These are phyloP conservation scores for Caenorhabditis japonica DNA, from an alignment of 2,888 invertebrate species.

Conservation along the genomic window DNA sequence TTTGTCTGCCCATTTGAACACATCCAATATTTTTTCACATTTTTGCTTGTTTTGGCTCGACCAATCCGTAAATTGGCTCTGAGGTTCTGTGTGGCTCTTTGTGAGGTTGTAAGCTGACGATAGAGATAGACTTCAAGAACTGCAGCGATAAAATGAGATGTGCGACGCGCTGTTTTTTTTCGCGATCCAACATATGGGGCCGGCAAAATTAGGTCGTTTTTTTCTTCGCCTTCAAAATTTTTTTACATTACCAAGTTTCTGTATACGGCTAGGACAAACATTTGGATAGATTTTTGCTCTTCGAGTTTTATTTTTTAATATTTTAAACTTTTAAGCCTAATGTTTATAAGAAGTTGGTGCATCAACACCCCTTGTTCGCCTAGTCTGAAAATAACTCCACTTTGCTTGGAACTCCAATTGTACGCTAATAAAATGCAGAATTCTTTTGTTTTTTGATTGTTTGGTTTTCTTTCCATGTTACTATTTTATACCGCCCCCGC, in stretches of 20 bases:
- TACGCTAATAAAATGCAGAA: neutral
- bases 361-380: neutral
- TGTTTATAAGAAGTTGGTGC: slow-evolving; percentile 33
- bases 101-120: slow-evolving; percentile 26
- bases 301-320: neutral
- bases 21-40: slow-evolving; percentile 45
- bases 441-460: too few relatives aligned
- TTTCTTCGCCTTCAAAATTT: slow-evolving; percentile 34
- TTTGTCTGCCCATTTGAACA: too few relatives aligned
- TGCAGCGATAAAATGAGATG: slow-evolving; percentile 44
- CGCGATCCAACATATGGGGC: slow-evolving; percentile 37
- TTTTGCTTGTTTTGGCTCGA: slow-evolving; percentile 31
- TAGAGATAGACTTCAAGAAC: slow-evolving; percentile 40
- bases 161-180: slow-evolving; percentile 22
- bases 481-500: too few relatives aligned
- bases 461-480: too few relatives aligned
- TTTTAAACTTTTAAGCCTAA: slow-evolving; percentile 3
- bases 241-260: slow-evolving; percentile 36
- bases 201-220: slow-evolving; percentile 40
- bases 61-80: slow-evolving; percentile 44
- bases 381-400: neutral
- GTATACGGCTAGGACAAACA: slow-evolving; percentile 21
- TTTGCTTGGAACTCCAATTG: neutral
- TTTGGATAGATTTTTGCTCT: slow-evolving; percentile 29
- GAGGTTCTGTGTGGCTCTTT: too few relatives aligned